These are phyloP conservation scores for Cygnus olor DNA, from an alignment of 2,797 vertebrate genomes.

Conservation along the genomic window DNA sequence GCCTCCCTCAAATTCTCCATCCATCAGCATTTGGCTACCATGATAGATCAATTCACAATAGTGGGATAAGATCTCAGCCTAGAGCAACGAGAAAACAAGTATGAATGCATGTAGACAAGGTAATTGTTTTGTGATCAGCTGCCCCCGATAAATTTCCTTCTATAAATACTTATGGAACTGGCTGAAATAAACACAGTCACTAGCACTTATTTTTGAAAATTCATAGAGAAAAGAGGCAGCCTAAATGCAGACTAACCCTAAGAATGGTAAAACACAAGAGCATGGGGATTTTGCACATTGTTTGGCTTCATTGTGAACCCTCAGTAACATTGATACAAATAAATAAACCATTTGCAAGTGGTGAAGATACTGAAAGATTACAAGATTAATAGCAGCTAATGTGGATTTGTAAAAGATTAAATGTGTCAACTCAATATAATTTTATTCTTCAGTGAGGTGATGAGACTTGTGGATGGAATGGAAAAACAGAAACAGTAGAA, in stretches of 20 bases:
- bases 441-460: background rate
- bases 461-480: background rate
- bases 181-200: background rate
- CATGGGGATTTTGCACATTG: background rate
- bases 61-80: background rate
- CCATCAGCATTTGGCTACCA: background rate
- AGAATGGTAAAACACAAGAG: background rate
- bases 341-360: background rate
- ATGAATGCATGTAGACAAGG: background rate
- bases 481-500: background rate
- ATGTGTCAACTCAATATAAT: background rate
- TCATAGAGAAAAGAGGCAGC: background rate
- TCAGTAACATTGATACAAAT: background rate
- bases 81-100: background rate
- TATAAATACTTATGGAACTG: background rate
- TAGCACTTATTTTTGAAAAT: background rate
- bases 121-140: background rate
- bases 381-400: background rate
- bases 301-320: background rate
- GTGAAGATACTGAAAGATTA: background rate
- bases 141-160: background rate
- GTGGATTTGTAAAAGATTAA: background rate
- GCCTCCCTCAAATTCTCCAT: background rate
- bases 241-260: background rate
- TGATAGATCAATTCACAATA: background rate